Evolutionary conservation across 2,888 invertebrate genomes (phyloP).

Genomic region (Pristionchus arcanus): DNA sequence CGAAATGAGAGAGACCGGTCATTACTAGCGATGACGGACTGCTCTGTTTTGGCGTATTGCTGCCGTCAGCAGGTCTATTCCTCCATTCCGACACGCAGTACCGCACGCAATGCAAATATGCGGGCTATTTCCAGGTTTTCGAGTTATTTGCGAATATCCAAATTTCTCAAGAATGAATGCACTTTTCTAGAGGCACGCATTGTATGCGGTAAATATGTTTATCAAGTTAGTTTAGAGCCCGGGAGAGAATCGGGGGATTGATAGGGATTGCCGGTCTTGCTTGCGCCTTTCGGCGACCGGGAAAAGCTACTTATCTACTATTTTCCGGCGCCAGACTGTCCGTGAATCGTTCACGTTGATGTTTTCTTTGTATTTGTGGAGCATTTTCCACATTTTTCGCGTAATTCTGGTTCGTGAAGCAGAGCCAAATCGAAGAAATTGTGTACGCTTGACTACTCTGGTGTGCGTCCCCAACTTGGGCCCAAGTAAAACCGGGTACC

Average conservation of each 20-base stretch:
- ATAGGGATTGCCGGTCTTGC: neutral
- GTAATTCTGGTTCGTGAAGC: neutral
- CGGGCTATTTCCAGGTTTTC: neutral
- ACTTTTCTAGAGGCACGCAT: neutral
- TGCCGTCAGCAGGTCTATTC: too few species aligned
- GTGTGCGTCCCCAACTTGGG: too few species aligned
- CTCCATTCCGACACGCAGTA: neutral
- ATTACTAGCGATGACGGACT: too few species aligned
- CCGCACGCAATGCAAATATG: conserved; percentile 7
- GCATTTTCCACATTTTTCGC: too few species aligned
- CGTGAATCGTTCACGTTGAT: too few species aligned
- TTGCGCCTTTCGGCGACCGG: neutral
- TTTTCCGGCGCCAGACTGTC: too few species aligned
- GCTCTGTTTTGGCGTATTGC: too few species aligned
- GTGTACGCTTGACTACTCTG: neutral
- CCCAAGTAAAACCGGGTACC: too few species aligned
- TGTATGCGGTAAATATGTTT: neutral
- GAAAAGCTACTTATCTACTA: conserved; percentile 3
- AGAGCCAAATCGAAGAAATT: neutral
- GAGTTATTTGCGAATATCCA: neutral
- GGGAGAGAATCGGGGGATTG: neutral
- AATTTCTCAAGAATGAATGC: neutral
- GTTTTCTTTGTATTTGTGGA: too few species aligned
- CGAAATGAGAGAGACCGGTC: too few species aligned
- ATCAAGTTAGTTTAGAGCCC: neutral